Conservation (phyloP, 2,888 invertebrate species). For the Aphelenchoides bicaudatus region DNA sequence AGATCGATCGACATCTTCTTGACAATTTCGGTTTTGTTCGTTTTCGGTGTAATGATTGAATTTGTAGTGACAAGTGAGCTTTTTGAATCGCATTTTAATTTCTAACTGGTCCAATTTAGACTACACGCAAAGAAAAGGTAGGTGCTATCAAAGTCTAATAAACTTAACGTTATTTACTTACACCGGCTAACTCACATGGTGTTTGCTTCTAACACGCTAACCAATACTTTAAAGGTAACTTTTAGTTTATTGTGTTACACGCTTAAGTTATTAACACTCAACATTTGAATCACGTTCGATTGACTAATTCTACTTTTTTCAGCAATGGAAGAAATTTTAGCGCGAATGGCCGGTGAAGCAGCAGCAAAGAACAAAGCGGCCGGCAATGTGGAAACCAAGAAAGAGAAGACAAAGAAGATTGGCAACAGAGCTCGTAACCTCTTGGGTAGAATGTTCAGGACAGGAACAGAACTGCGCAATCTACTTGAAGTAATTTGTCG, state of each 20-base stretch:
- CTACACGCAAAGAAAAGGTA: constrained; percentile 56
- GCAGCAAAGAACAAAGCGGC: constrained; percentile 1
- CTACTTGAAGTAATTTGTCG: constrained; percentile 24
- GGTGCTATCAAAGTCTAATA: too few species aligned
- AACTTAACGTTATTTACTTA: too few species aligned
- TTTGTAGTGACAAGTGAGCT: constrained; percentile 40
- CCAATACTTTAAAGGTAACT: constrained; percentile 5
- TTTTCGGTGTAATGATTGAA: constrained; percentile 46
- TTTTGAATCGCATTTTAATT: too few species aligned
- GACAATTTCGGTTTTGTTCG: constrained; percentile 53
- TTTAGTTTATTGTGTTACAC: too few species aligned
- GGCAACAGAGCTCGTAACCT: constrained; percentile 6
- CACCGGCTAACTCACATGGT: too few species aligned
- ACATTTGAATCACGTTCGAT: not conserved
- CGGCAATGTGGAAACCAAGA: not conserved
- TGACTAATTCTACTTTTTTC: not conserved
- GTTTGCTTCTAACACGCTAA: too few species aligned
- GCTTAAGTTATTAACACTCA: not conserved
- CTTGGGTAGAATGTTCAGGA: constrained; percentile 20
- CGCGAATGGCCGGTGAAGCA: constrained; percentile 8
- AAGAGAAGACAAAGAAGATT: not conserved
- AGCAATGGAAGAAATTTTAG: constrained; percentile 15
- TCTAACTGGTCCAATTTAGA: too few species aligned
- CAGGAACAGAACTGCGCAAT: constrained; percentile 23
- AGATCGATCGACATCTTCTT: constrained; percentile 61